phyloP scores from a whole-genome alignment of 2,888 invertebrate genomes.

The Parnassius mnemosyne region DNA sequence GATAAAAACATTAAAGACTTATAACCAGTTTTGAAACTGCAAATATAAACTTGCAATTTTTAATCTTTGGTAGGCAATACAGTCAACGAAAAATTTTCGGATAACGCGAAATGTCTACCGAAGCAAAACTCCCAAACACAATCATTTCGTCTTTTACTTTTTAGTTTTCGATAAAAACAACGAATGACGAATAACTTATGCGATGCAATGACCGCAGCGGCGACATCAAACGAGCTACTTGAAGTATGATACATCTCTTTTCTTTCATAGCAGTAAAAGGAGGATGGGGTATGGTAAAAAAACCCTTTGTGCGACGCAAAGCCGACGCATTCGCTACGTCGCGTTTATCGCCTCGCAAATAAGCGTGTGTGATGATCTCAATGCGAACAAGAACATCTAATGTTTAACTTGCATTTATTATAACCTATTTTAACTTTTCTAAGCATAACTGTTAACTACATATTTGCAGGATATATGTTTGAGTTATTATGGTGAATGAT shows the following conservation, averaged over 20 bases:
- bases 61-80: constrained; percentile 54
- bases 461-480: too few species aligned
- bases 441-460: not conserved
- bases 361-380: constrained; percentile 39
- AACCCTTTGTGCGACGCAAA: constrained; percentile 57
- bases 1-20: constrained; percentile 9
- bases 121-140: constrained; percentile 56
- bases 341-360: constrained; percentile 41
- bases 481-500: too few species aligned
- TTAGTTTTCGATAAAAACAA: constrained; percentile 71
- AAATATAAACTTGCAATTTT: constrained; percentile 36
- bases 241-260: constrained; percentile 53
- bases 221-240: constrained; percentile 65
- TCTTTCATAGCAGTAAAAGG: constrained; percentile 34
- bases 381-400: constrained; percentile 42
- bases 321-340: constrained; percentile 42
- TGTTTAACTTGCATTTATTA: constrained; percentile 29
- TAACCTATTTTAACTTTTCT: constrained; percentile 9
- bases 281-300: constrained; percentile 46
- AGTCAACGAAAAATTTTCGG: constrained; percentile 49
- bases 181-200: constrained; percentile 50
- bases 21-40: not conserved
- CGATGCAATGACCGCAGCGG: constrained; percentile 68
- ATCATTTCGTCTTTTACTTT: constrained; percentile 55
- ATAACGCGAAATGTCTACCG: constrained; percentile 71